Conservation (phyloP, 35 echinoderm and acorn worm species). For the Anneissia japonica region DNA sequence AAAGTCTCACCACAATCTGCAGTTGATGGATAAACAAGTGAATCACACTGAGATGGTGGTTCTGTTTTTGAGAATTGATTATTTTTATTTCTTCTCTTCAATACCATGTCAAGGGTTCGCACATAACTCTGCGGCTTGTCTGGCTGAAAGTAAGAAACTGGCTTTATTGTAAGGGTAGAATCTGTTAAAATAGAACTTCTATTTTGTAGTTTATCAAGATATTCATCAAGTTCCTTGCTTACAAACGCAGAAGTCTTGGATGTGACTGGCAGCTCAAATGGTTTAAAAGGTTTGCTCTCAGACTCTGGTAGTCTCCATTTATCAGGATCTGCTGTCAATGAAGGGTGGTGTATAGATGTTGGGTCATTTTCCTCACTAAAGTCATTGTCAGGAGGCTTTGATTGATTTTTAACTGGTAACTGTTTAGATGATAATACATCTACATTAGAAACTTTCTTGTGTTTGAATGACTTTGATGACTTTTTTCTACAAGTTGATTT, state of each 20-base stretch:
- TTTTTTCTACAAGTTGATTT: not conserved
- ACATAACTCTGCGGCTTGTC: not conserved
- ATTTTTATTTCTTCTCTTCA: not conserved
- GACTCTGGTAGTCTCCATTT: not conserved
- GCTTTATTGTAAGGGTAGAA: not conserved
- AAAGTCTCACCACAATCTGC: not conserved
- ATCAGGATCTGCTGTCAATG: not conserved
- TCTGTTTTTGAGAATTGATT: not conserved
- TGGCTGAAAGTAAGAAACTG: not conserved
- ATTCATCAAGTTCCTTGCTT: slow-evolving; percentile 6
- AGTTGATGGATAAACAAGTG: not conserved
- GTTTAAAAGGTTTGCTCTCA: not conserved
- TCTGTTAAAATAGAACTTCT: not conserved
- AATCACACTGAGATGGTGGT: not conserved
- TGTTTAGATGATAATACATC: not conserved
- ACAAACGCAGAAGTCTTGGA: slow-evolving; percentile 13
- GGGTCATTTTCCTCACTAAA: not conserved
- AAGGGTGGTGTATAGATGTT: not conserved
- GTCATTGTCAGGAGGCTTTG: not conserved
- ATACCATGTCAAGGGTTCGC: not conserved
- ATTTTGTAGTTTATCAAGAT: not conserved
- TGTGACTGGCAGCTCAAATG: not conserved
- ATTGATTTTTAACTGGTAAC: no score
- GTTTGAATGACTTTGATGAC: not conserved
- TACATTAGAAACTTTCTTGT: not conserved